These are phyloP conservation scores for Cydia fagiglandana DNA, from an alignment of 1,140 invertebrate genomes.

Conservation along the genomic window DNA sequence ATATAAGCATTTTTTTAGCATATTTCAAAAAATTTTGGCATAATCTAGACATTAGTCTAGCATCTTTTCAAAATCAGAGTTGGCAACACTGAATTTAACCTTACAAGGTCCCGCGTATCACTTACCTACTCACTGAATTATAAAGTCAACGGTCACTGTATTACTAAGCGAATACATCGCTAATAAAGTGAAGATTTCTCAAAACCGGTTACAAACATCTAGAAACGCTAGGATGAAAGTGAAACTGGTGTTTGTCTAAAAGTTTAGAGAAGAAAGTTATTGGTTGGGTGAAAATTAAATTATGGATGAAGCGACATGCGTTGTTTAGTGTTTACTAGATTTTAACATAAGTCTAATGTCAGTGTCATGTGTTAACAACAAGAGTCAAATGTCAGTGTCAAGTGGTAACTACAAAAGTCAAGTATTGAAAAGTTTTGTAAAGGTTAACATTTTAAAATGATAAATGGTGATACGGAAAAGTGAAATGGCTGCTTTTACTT, in stretches of 20 bases:
- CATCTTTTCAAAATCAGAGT: no score
- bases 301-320: not conserved
- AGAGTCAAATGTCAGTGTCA: not conserved
- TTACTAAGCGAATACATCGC: not conserved
- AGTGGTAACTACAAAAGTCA: not conserved
- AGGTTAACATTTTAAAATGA: not conserved
- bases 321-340: not conserved
- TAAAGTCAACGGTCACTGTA: not conserved
- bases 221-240: constrained; percentile 8
- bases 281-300: not conserved
- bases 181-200: not conserved
- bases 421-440: no score
- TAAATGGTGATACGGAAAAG: not conserved
- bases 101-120: not conserved
- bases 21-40: no score
- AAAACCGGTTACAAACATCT: not conserved
- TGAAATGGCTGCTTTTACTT: not conserved
- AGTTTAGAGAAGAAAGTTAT: constrained; percentile 16
- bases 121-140: not conserved
- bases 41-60: no score
- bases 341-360: not conserved
- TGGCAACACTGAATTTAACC: no score
- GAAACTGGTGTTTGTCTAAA: constrained; percentile 1
- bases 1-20: no score
- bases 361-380: not conserved